These are phyloP conservation scores for Halichoerus grypus DNA, from an alignment of 2,113 vertebrate species.

Conservation along the genomic window DNA sequence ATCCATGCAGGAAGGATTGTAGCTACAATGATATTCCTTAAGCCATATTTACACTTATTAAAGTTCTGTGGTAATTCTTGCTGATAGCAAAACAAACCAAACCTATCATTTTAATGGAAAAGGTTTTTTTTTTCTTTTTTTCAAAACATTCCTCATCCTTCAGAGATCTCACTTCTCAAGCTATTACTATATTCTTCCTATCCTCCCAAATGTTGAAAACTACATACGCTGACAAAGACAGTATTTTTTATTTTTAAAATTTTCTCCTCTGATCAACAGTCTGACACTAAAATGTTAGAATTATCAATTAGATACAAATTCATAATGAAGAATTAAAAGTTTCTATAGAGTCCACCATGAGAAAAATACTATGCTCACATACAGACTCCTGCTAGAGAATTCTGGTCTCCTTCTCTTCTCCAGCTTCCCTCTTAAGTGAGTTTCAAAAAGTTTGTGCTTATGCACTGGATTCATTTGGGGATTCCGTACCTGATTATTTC, in stretches of 20 bases:
- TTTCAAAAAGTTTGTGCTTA: background rate
- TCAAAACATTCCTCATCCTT: slow-evolving; percentile 3
- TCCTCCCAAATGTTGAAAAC: background rate
- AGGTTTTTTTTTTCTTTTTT: background rate
- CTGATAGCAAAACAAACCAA: background rate
- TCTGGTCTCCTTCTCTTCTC: background rate
- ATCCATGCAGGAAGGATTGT: background rate
- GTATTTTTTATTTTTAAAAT: background rate
- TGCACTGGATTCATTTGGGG: background rate
- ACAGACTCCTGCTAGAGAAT: background rate
- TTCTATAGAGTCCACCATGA: background rate
- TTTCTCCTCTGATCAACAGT: background rate
- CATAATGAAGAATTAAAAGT: background rate
- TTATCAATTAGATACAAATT: background rate
- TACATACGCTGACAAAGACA: background rate
- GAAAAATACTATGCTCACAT: background rate
- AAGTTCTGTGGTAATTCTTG: background rate
- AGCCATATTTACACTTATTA: background rate
- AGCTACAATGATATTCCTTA: background rate
- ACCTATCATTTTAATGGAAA: slow-evolving; percentile 11
- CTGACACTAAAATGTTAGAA: background rate
- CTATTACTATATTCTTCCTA: background rate
- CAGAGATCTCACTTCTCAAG: background rate
- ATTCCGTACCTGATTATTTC: background rate
- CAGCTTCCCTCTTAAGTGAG: background rate